phyloP scores from a whole-genome alignment of 1,140 invertebrate genomes.

The Drosophila guanche region DNA sequence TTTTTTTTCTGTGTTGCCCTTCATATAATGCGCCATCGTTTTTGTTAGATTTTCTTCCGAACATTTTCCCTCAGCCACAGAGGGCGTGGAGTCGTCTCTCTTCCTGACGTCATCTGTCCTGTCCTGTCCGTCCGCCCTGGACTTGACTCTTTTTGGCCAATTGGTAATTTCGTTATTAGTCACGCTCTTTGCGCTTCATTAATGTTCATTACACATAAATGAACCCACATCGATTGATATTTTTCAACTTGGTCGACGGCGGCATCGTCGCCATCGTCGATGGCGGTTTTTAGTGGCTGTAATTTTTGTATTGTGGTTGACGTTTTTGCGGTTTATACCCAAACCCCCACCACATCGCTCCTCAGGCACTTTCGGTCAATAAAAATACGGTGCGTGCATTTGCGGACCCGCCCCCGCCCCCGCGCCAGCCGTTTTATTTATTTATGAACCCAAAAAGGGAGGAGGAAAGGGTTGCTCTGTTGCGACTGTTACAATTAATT shows the following conservation, averaged over 20 bases:
- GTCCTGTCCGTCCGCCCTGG: conserved; percentile 12
- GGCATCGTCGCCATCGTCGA: conserved; percentile 35
- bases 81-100: too few species aligned
- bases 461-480: conserved; percentile 59
- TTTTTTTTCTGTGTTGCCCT: conserved; percentile 7
- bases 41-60: conserved; percentile 8
- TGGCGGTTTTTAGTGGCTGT: conserved; percentile 64
- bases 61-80: conserved; percentile 2
- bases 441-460: conserved; percentile 49
- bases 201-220: conserved; percentile 82
- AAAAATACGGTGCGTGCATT: conserved; percentile 26
- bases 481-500: conserved; percentile 69
- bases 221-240: conserved; percentile 82
- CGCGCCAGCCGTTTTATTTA: conserved; percentile 47
- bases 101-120: conserved; percentile 25
- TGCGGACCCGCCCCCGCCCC: conserved; percentile 1
- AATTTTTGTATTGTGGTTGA: conserved; percentile 72
- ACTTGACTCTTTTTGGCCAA: conserved; percentile 69
- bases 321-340: conserved; percentile 71
- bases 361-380: neutral
- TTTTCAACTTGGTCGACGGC: conserved; percentile 59
- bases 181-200: conserved; percentile 83
- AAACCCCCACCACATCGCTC: neutral
- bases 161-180: conserved; percentile 82
- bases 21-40: too few species aligned